These are phyloP conservation scores for Semotilus atromaculatus DNA, from an alignment of 2,797 vertebrate genomes.

Conservation along the genomic window DNA sequence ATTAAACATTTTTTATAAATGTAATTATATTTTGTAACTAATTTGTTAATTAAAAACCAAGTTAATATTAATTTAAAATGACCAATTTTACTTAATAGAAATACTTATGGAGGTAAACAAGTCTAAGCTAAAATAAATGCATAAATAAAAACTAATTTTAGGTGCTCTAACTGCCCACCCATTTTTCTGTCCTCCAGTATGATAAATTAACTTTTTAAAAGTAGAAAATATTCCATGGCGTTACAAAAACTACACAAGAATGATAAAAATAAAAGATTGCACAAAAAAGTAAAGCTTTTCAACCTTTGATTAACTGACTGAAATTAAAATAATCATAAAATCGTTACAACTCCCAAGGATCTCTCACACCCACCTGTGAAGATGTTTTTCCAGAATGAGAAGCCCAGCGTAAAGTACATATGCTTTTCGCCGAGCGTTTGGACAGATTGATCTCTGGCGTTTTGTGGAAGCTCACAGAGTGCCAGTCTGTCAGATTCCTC, in stretches of 20 bases:
- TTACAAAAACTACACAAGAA: neutral
- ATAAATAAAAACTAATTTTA: neutral
- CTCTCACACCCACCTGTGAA: conserved; percentile 18
- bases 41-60: neutral
- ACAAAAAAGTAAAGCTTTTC: no score
- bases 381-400: neutral
- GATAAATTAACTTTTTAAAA: neutral
- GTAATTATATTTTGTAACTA: neutral
- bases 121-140: neutral
- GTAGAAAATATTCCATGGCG: neutral
- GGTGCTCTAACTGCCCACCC: neutral
- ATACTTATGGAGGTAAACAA: no score
- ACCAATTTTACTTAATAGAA: no score
- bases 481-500: conserved; percentile 57
- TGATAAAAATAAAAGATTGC: neutral
- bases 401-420: neutral
- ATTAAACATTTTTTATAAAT: no score
- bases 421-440: neutral
- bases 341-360: neutral
- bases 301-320: no score
- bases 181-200: neutral
- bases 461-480: conserved; percentile 7
- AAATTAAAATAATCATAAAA: neutral
- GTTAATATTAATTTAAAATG: no score
- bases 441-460: neutral